Evolutionary conservation across 2,797 vertebrate genomes (phyloP), one percentile per base, ranked within the genome.

Genomic region (Lutjanus campechanus): DNA sequence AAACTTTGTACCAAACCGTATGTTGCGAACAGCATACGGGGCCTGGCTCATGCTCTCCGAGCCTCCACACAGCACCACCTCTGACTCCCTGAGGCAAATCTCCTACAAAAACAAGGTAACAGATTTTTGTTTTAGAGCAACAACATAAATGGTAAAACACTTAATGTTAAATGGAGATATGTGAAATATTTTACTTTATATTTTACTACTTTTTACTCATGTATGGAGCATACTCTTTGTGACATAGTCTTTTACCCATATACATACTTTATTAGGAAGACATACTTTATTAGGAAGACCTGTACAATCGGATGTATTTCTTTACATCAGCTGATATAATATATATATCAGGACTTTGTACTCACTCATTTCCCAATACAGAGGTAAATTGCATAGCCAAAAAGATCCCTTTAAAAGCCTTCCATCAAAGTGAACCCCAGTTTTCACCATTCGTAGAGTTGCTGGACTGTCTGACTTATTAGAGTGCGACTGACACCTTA

Each of bases 1-100:
- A 44, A 99, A 82, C 85, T 93, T 97, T 69, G 97, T 98, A 70
- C 98, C 98, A 58, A 99, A 99, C 16, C 98, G 95, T 3, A 97
- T 68, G 74, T 99, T 99, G 58, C 98, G 96, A 41, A 97, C 97
- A 0, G 95, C 95, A 0, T 96, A 98, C 0, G 98, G 98, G 3
- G 96, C 86, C 76, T 99, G 98, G 92, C 98, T 99, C 98, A 99
- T 99, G 83, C 73, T 98, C 89, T 99, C 98, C 0, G 97, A 95
- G 12, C 98, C 98, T 1, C 96, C 97, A 62, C 98, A 99, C 62
- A 99, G 88, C 11, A 98, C 97, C 36, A 99, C 93, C 91, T 99
- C 98, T 0, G 98, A 96, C 3, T 99, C 98, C 63, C 94, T 96
- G 1, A 97, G 94, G 83, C 95, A 97, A 77, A 99, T 98, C 88